Evolutionary conservation across 2,888 invertebrate genomes (phyloP).

Genomic region (Nomada lathburiana): DNA sequence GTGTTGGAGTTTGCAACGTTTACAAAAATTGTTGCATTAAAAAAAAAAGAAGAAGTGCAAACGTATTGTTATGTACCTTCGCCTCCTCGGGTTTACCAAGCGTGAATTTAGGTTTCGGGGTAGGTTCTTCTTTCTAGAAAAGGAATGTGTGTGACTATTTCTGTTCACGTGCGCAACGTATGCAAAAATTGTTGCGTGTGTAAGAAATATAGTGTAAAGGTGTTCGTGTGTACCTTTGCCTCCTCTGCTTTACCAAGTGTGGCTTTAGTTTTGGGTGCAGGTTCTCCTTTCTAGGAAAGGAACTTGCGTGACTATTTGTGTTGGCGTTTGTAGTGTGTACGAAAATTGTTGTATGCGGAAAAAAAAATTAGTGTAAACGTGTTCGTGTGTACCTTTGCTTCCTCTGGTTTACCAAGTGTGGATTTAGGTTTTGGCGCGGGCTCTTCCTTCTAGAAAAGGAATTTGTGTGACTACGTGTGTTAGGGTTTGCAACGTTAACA

Average conservation of each 20-base stretch:
- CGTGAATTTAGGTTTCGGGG: slow-evolving; percentile 54
- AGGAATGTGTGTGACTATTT: neutral
- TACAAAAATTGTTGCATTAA: neutral
- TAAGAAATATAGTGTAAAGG: neutral
- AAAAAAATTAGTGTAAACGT: neutral
- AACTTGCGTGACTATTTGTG: neutral
- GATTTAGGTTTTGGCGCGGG: slow-evolving; percentile 56
- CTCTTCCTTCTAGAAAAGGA: slow-evolving; percentile 64
- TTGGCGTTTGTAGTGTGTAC: neutral
- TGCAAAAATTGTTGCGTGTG: neutral
- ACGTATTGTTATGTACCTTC: slow-evolving; percentile 71
- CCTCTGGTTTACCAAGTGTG: slow-evolving; percentile 63
- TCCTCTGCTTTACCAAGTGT: slow-evolving; percentile 65
- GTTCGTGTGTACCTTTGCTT: slow-evolving; percentile 72
- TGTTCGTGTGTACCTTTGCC: slow-evolving; percentile 71
- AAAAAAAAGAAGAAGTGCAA: neutral
- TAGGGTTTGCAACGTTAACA: neutral
- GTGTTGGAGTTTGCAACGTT: neutral
- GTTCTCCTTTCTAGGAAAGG: slow-evolving; percentile 65
- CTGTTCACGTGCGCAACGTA: neutral
- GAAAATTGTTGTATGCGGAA: neutral
- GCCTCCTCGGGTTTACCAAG: slow-evolving; percentile 65
- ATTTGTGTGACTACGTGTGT: neutral
- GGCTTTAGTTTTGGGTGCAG: slow-evolving; percentile 45
- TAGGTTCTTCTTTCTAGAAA: slow-evolving; percentile 57